A percentile compares a stretch with the other conserved stretches of the same genome.
Evolutionary conservation across 1,140 invertebrate genomes (phyloP).

Genomic region (Adoxophyes honmai): DNA sequence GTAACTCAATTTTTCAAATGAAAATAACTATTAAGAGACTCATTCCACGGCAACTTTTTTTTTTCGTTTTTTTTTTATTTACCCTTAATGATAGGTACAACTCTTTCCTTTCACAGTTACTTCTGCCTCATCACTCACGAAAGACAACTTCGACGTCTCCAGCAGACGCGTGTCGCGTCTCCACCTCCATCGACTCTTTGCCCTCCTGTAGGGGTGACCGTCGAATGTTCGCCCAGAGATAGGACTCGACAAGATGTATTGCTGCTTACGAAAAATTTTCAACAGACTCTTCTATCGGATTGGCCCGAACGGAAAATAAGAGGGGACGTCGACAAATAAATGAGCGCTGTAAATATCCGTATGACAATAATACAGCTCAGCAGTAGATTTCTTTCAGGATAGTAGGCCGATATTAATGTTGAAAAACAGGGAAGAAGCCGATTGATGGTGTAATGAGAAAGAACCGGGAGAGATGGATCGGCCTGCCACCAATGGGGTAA

Average conservation of each 20-base stretch:
- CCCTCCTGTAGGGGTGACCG: slow-evolving; percentile 55
- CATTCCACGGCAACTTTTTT: too few species aligned
- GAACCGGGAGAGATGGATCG: slow-evolving; percentile 20
- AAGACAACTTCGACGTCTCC: too few species aligned
- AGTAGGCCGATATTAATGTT: slow-evolving; percentile 67
- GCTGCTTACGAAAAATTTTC: slow-evolving; percentile 75
- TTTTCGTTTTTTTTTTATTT: too few species aligned
- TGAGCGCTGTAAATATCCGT: slow-evolving; percentile 72
- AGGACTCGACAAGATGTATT: slow-evolving; percentile 71
- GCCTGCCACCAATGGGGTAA: slow-evolving; percentile 6
- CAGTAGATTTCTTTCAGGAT: slow-evolving; percentile 67
- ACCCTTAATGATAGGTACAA: too few species aligned
- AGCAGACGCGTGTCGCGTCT: slow-evolving; percentile 16
- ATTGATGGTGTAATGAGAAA: slow-evolving; percentile 47
- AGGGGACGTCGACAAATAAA: slow-evolving; percentile 71
- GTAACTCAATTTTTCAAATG: too few species aligned
- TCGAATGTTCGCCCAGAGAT: slow-evolving; percentile 70
- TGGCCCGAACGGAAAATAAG: slow-evolving; percentile 74
- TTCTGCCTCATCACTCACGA: too few species aligned
- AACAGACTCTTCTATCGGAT: slow-evolving; percentile 70
- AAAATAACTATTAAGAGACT: too few species aligned
- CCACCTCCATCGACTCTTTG: slow-evolving; percentile 37
- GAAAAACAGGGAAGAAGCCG: slow-evolving; percentile 66
- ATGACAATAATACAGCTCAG: slow-evolving; percentile 77
- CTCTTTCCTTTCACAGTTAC: too few species aligned